These are phyloP conservation scores for Calameuta pallipes DNA, from an alignment of 2,888 invertebrate species.

Conservation along the genomic window DNA sequence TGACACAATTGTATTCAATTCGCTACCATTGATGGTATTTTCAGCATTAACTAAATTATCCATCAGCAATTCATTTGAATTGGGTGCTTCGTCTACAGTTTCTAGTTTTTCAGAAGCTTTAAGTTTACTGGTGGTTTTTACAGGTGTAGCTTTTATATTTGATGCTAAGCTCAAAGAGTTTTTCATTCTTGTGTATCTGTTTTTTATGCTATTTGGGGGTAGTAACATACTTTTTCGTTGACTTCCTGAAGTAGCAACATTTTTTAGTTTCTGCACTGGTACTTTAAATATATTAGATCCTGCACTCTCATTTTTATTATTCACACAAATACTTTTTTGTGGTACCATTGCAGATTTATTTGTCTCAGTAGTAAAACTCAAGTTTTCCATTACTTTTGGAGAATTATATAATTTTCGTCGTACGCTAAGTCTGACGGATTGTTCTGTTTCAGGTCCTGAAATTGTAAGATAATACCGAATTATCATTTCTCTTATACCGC, in stretches of 20 bases:
- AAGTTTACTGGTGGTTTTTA: neutral
- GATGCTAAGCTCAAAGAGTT: neutral
- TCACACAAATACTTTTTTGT: neutral
- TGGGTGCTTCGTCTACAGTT: neutral
- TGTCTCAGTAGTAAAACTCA: neutral
- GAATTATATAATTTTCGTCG: neutral
- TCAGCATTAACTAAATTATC: neutral
- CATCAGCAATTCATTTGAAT: neutral
- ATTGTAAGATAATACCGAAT: neutral
- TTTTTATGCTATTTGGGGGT: slow-evolving; percentile 32
- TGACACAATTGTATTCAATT: neutral
- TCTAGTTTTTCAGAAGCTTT: neutral
- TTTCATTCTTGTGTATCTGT: slow-evolving; percentile 13
- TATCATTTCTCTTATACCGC: neutral
- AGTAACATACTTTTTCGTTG: slow-evolving; percentile 25
- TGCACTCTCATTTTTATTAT: neutral
- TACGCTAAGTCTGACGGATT: neutral
- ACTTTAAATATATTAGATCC: neutral
- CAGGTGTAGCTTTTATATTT: neutral
- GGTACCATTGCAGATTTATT: neutral
- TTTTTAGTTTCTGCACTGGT: neutral
- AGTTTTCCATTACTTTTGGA: neutral
- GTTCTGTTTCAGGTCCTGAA: neutral
- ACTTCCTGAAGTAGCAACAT: neutral
- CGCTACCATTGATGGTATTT: neutral